phyloP scores from a whole-genome alignment of 1,140 invertebrate species.

The Euschistus heros region DNA sequence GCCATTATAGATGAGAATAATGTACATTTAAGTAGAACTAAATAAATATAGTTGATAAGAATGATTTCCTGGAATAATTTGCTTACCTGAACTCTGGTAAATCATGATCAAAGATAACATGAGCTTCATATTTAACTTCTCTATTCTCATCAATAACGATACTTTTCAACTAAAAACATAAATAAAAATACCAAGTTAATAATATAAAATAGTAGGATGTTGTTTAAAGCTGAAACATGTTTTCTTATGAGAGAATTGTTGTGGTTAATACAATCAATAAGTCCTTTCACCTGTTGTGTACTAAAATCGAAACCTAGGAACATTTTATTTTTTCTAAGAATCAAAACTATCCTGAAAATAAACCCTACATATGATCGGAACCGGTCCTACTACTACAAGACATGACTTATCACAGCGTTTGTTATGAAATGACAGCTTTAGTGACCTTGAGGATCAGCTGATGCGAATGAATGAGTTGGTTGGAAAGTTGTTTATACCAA shows the following conservation, averaged over 20 bases:
- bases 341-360: too few relatives aligned
- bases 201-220: neutral
- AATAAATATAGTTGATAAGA: neutral
- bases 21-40: neutral
- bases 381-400: too few relatives aligned
- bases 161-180: constrained; percentile 70
- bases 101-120: constrained; percentile 81
- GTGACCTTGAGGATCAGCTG: too few relatives aligned
- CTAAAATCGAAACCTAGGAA: constrained; percentile 70
- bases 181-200: constrained; percentile 26
- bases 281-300: constrained; percentile 56
- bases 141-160: constrained; percentile 67
- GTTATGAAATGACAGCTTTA: too few relatives aligned
- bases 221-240: neutral
- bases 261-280: too few relatives aligned
- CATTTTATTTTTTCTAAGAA: constrained; percentile 11
- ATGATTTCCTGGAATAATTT: neutral
- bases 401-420: too few relatives aligned
- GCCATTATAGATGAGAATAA: too few relatives aligned
- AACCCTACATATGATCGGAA: too few relatives aligned
- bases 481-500: too few relatives aligned
- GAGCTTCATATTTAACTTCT: constrained; percentile 60
- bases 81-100: constrained; percentile 79
- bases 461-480: too few relatives aligned
- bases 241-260: too few relatives aligned